Percentiles rank a stretch among this genome's conserved stretches.
phyloP scores from a whole-genome alignment of 2,113 vertebrate species.

The Phoxinus phoxinus region DNA sequence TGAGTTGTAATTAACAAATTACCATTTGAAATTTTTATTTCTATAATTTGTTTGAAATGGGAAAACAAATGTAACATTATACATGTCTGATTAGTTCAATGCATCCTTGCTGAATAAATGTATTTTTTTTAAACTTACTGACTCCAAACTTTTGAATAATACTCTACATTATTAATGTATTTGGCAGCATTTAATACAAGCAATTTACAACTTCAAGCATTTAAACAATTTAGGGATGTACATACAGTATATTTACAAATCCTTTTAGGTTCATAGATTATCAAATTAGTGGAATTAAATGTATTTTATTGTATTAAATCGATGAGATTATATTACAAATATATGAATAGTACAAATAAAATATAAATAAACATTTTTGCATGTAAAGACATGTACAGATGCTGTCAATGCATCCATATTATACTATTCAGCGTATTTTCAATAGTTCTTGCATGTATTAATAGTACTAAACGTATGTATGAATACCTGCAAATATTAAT shows the following conservation, averaged over 20 bases:
- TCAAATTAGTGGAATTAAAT: background rate
- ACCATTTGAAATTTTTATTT: background rate
- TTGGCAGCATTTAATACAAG: too few relatives aligned
- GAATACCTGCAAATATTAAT: background rate
- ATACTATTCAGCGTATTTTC: background rate
- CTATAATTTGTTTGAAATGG: too few relatives aligned
- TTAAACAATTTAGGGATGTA: too few relatives aligned
- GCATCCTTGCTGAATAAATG: too few relatives aligned
- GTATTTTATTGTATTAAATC: background rate
- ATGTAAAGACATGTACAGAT: background rate
- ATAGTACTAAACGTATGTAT: background rate
- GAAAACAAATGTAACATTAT: too few relatives aligned
- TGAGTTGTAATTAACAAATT: background rate
- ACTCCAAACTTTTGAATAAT: too few relatives aligned
- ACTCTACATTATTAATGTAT: too few relatives aligned
- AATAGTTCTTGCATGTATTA: too few relatives aligned
- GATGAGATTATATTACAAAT: background rate
- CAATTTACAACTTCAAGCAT: too few relatives aligned
- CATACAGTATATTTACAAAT: background rate
- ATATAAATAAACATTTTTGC: background rate
- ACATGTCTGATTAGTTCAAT: too few relatives aligned
- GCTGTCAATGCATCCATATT: background rate
- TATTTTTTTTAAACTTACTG: too few relatives aligned
- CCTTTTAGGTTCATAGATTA: background rate
- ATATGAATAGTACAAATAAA: background rate